These are phyloP conservation scores for Empidonax alnorum DNA, from an alignment of 2,113 vertebrate species.

Conservation along the genomic window DNA sequence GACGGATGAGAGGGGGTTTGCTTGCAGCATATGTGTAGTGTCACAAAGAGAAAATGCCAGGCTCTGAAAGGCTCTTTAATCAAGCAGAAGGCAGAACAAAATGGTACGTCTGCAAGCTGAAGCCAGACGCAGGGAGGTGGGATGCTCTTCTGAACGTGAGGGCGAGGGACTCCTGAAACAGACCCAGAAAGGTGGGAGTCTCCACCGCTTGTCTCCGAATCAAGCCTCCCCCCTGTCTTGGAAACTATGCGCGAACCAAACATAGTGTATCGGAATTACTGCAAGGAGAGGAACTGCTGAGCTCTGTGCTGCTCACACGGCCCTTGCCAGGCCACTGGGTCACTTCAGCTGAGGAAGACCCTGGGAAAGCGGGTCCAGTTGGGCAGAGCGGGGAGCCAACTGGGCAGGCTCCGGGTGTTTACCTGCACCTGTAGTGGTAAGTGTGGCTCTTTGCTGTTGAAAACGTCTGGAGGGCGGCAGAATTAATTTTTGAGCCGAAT, in stretches of 20 bases:
- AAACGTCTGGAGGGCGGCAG: background rate
- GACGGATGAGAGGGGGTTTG: conserved; percentile 34
- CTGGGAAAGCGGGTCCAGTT: background rate
- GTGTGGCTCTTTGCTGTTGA: background rate
- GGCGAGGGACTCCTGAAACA: conserved; percentile 23
- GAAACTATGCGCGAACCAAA: background rate
- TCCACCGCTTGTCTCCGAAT: background rate
- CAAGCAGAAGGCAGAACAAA: conserved; percentile 48
- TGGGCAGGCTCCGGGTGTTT: background rate
- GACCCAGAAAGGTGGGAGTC: background rate
- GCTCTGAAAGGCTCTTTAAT: conserved; percentile 50
- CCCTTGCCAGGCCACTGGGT: accelerated
- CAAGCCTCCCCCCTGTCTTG: background rate
- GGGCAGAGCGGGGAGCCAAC: accelerated
- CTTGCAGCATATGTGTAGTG: conserved; percentile 52
- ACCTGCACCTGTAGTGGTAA: background rate
- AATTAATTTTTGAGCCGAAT: background rate
- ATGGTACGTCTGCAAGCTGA: conserved; percentile 21
- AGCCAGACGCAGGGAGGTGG: conserved; percentile 5
- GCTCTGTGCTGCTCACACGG: accelerated
- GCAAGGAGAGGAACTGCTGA: background rate
- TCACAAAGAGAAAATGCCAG: conserved; percentile 44
- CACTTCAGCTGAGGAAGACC: background rate
- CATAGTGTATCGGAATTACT: background rate
- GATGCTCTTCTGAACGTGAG: conserved; percentile 1